These are phyloP conservation scores for Paedocypris micromegethes DNA, from an alignment of 2,797 vertebrate genomes.

Conservation along the genomic window DNA sequence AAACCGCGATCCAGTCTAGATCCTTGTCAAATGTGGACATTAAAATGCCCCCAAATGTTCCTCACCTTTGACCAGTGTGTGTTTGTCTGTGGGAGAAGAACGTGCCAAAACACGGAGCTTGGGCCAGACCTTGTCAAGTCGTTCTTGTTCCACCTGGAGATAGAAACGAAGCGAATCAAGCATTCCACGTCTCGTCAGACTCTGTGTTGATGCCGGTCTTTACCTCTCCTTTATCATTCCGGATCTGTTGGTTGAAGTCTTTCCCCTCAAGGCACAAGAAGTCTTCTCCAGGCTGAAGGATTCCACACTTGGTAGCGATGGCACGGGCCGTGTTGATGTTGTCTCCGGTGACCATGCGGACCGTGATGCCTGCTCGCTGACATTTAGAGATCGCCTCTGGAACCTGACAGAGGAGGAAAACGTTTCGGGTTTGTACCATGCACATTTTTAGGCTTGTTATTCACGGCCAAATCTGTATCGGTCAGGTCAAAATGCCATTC, in stretches of 20 bases:
- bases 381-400: conserved; percentile 88
- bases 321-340: conserved; percentile 97
- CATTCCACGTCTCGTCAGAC: background rate
- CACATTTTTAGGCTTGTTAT: conserved; percentile 2
- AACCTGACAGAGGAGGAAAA: conserved; percentile 66
- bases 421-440: background rate
- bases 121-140: conserved; percentile 95
- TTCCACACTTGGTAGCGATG: conserved; percentile 94
- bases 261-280: conserved; percentile 94
- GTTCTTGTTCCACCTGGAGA: conserved; percentile 89
- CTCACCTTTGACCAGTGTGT: conserved; percentile 96
- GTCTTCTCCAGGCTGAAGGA: conserved; percentile 84
- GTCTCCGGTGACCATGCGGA: conserved; percentile 97
- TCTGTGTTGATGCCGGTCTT: conserved; percentile 19
- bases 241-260: conserved; percentile 91
- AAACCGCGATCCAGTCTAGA: background rate
- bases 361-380: conserved; percentile 89
- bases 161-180: background rate
- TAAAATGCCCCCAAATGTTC: background rate
- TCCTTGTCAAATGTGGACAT: background rate
- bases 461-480: background rate
- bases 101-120: conserved; percentile 90
- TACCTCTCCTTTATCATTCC: conserved; percentile 95
- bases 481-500: background rate
- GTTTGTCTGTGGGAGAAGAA: conserved; percentile 95